These are phyloP conservation scores for Oenanthe oenanthe DNA, from an alignment of 2,113 vertebrate genomes.

Conservation along the genomic window DNA sequence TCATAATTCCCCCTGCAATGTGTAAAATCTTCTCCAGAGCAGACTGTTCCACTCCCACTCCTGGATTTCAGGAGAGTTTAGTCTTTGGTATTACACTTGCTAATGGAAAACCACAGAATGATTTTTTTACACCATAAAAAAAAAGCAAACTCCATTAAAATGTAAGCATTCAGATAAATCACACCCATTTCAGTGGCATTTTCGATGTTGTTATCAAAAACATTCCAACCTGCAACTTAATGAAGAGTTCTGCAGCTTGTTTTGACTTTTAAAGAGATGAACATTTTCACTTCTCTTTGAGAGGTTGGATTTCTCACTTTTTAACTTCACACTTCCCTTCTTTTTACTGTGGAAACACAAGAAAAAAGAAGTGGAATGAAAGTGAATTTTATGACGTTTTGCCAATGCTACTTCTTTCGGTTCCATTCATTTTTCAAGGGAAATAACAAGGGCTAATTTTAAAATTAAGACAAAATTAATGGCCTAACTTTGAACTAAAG, in stretches of 20 bases:
- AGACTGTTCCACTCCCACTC: slow-evolving; percentile 55
- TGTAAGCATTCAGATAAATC: slow-evolving; percentile 50
- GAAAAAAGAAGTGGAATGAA: neutral
- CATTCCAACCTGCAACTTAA: slow-evolving; percentile 14
- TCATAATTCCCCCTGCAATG: neutral
- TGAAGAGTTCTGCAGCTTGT: slow-evolving; percentile 19
- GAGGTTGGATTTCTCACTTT: neutral
- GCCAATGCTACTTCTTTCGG: neutral
- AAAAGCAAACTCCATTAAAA: neutral
- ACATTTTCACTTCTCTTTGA: neutral
- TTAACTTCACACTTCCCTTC: neutral
- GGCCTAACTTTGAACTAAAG: neutral
- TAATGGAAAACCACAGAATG: neutral
- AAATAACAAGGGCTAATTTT: neutral
- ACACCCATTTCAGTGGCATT: slow-evolving; percentile 10
- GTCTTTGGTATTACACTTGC: neutral
- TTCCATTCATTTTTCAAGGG: neutral
- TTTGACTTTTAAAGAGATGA: neutral
- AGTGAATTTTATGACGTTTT: neutral
- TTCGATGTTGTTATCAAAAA: slow-evolving; percentile 3
- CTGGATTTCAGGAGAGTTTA: slow-evolving; percentile 5
- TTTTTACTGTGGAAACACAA: neutral
- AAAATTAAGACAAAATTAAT: neutral
- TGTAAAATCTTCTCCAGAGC: slow-evolving; percentile 14
- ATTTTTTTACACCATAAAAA: neutral